Percentiles rank a stretch among this genome's conserved stretches.
These are phyloP conservation scores for Drosophila elegans DNA, from an alignment of 1,140 invertebrate genomes.

Conservation along the genomic window DNA sequence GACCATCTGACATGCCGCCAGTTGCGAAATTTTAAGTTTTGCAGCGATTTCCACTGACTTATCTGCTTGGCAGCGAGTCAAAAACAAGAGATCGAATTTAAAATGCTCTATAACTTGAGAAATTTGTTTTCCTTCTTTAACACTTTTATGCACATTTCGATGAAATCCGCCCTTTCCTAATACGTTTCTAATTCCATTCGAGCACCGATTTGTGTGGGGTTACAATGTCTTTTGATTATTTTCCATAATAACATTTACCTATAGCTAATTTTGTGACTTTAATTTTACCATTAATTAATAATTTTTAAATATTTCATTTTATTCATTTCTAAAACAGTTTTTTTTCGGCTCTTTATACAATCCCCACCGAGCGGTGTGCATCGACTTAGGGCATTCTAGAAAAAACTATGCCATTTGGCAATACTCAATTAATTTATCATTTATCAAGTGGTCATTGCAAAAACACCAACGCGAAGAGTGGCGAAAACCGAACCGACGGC, in stretches of 20 bases:
- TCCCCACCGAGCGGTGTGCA: conserved; percentile 18
- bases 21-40: conserved; percentile 49
- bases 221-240: neutral
- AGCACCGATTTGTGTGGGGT: too few relatives aligned
- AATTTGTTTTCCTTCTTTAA: too few relatives aligned
- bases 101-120: conserved; percentile 26
- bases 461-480: conserved; percentile 48
- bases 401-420: conserved; percentile 58
- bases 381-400: conserved; percentile 36
- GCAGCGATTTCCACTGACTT: conserved; percentile 15
- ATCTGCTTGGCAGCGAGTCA: neutral
- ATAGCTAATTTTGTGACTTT: too few relatives aligned
- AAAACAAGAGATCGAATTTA: conserved; percentile 10
- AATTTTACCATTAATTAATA: too few relatives aligned
- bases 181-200: too few relatives aligned
- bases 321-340: too few relatives aligned
- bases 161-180: too few relatives aligned
- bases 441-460: conserved; percentile 75
- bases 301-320: too few relatives aligned
- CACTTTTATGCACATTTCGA: too few relatives aligned
- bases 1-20: conserved; percentile 31
- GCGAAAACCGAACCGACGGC: conserved; percentile 39
- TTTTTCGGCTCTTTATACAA: neutral
- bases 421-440: conserved; percentile 81
- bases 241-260: neutral